Evolutionary conservation across 1,140 invertebrate genomes (phyloP).

Genomic region (Papilio aristodemus): DNA sequence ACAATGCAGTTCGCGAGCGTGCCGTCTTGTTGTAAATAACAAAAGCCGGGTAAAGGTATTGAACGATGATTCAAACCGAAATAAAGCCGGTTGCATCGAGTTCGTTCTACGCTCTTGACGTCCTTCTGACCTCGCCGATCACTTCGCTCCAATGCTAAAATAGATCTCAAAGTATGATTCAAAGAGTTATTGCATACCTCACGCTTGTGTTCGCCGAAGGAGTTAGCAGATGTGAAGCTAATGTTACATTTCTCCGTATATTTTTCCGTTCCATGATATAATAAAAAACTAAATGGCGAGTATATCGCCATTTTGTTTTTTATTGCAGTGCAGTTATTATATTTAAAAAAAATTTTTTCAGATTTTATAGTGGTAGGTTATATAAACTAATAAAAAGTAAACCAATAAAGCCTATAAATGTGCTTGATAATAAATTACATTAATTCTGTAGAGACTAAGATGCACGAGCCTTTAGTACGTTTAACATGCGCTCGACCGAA

Average conservation of each 20-base stretch:
- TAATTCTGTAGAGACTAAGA: neutral
- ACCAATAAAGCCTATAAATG: neutral
- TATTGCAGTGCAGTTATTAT: too few relatives aligned
- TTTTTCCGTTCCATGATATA: too few relatives aligned
- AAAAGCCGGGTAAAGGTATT: constrained; percentile 19
- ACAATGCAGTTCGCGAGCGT: constrained; percentile 18
- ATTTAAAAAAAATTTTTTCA: too few relatives aligned
- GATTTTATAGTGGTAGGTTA: too few relatives aligned
- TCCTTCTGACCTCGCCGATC: constrained; percentile 6
- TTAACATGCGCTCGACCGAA: neutral
- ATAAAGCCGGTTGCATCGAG: constrained; percentile 10
- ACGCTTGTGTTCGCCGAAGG: too few relatives aligned
- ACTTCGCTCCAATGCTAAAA: neutral
- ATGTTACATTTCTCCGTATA: too few relatives aligned
- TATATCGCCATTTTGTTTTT: too few relatives aligned
- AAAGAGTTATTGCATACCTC: too few relatives aligned
- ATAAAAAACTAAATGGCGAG: too few relatives aligned
- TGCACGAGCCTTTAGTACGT: neutral
- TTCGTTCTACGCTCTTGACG: constrained; percentile 22
- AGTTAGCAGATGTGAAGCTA: too few relatives aligned
- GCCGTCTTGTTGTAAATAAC: constrained; percentile 15
- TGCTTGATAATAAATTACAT: neutral
- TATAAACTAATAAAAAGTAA: too few relatives aligned
- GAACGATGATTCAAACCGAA: constrained; percentile 16
- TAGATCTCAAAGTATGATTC: constrained; percentile 5